Base-by-base conservation (phyloP, 2,888 invertebrate species). In the Ophion obscuratus region DNA sequence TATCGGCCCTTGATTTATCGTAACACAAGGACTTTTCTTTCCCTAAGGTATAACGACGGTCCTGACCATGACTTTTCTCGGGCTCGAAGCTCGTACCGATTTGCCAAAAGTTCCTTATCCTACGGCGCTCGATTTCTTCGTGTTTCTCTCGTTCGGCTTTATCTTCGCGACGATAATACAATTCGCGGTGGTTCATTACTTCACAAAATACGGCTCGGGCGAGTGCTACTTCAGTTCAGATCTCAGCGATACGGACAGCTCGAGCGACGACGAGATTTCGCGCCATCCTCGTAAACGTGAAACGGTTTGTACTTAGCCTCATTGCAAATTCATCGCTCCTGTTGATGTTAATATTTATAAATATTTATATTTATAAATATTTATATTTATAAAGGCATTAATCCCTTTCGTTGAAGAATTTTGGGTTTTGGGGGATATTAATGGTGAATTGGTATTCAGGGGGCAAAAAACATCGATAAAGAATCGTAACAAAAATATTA, bases 171-270 rank as follows among this genome's bases (percentile, higher is more conserved):
- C 97, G 2, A 97, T 97, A 83, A 96, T 97, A 83, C 97, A 97
- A 95, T 97, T 97, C 92, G 97, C 97, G 4, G 96, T 97, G n/a
- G 97, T 97, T 0, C 97, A 97, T 92, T 97, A 97, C 92, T 97
- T 97, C 93, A 97, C 97, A n/a, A 97, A 97, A 94, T 96, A 97
- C 89, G 97, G 97, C 36, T 97, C 96, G 6, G 97, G 97, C 0
- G 97, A 97, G 92, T 96, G 96, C 90, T 97, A 97, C 93, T 97
- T 97, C 92, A 96, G 96, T 84, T 95, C 96, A 0, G 96, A 97
- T 89, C 94, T 95, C 89, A 96, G 95, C 88, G 92, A 92, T 67
- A 95, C 96, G 4, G 96, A 96, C 66, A 95, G 95, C 3, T 96
- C 96, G 64, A 94, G 94, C 76, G 96, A 95, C 14, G 95, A 95